Base-by-base conservation (phyloP, 2,888 invertebrate species). In the Cephus runcator region DNA sequence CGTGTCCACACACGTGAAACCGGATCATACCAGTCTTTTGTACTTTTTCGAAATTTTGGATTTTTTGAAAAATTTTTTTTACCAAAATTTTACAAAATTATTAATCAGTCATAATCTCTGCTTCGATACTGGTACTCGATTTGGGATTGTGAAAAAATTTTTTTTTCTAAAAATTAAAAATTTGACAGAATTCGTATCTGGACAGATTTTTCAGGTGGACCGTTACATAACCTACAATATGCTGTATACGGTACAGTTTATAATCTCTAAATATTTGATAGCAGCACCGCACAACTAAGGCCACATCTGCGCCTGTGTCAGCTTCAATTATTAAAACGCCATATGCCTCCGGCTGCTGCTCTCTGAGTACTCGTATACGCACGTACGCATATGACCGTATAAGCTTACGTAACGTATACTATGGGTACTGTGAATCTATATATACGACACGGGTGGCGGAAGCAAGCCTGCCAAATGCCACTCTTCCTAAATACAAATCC, bases 211-310 rank as follows among this genome's bases (percentile, higher is more conserved):
- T 56, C 23, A 23, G 4, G 56, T 40, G 23, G 9, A 56, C 2
- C 6, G 0, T 34, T 9, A 9, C 71, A 23, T 23, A n/a, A 33
- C 12, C 71, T 71, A 76, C 76, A 79, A 73, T 69, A 69, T 71
- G 77, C 73, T 79, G 35, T 35, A 82, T 81, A 79, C 3, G 2
- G 76, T 71, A 30, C 73, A 76, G 82, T 85, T 87, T 83, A 84
- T 87, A 88, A 89, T 89, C 88, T 87, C 85, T 86, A 89, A 88
- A 89, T 88, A 89, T 88, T 88, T 88, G 87, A 87, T 86, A 83
- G 83, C 81, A 82, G 81, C 79, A 83, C 80, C 80, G 82, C 83
- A 82, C 82, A 83, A 81, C 83, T 77, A 79, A 77, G 79, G 77
- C 76, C 85, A 83, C 86, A 89, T 89, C 88, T 87, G 88, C 84